phyloP scores from a whole-genome alignment of 1,140 invertebrate species.

The Bicyclus anynana region DNA sequence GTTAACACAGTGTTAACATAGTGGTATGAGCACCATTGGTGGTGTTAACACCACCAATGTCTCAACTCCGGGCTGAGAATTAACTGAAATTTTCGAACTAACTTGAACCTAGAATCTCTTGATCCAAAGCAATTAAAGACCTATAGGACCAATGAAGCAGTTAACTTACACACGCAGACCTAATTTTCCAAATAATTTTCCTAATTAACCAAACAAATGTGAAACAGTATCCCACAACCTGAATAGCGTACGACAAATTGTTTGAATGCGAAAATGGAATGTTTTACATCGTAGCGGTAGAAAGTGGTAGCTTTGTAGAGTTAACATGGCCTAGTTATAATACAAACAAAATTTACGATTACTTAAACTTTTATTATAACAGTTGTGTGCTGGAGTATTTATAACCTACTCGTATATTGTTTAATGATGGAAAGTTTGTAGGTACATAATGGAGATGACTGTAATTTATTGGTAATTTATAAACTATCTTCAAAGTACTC shows the following conservation, averaged over 20 bases:
- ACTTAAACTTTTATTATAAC: slow-evolving; percentile 21
- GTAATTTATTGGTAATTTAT: not conserved
- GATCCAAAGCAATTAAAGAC: too few species aligned
- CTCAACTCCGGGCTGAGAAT: too few species aligned
- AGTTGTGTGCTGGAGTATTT: slow-evolving; percentile 10
- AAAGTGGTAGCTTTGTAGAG: slow-evolving; percentile 38
- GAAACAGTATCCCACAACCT: not conserved
- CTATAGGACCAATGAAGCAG: too few species aligned
- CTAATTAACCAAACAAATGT: not conserved
- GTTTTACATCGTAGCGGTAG: slow-evolving; percentile 20
- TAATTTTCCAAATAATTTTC: too few species aligned
- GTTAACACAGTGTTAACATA: too few species aligned
- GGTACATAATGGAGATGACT: not conserved
- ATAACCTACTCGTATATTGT: slow-evolving; percentile 1
- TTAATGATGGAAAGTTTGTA: slow-evolving; percentile 7
- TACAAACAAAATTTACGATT: slow-evolving; percentile 20
- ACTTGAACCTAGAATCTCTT: too few species aligned
- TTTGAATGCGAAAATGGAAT: slow-evolving; percentile 17
- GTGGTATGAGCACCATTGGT: too few species aligned
- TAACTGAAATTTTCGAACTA: too few species aligned
- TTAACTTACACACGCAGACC: too few species aligned
- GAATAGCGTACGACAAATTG: not conserved
- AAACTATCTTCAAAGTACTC: not conserved
- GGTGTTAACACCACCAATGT: too few species aligned
- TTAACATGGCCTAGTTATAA: slow-evolving; percentile 28